These are phyloP conservation scores for Holcopasites calliopsidis DNA, from an alignment of 1,140 invertebrate species.

Conservation along the genomic window DNA sequence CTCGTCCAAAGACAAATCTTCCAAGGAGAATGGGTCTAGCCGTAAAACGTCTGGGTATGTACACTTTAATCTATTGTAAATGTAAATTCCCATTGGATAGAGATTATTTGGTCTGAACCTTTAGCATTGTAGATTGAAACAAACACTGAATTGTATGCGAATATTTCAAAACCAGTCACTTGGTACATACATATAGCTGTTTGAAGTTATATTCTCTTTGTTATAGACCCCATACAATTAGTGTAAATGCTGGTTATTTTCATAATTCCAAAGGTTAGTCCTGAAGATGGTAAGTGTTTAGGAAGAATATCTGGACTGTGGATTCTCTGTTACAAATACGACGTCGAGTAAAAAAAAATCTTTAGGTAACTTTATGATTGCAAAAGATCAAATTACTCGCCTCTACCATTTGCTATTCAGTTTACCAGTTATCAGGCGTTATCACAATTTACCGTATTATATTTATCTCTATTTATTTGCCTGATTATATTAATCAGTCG, in stretches of 20 bases:
- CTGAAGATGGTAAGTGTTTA: conserved; percentile 77
- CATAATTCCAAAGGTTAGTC: conserved; percentile 78
- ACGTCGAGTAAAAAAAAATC: conserved; percentile 13
- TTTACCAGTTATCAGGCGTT: no score
- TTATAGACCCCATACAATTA: conserved; percentile 79
- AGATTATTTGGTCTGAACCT: conserved; percentile 14
- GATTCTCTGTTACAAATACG: conserved; percentile 43
- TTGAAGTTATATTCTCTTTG: conserved; percentile 79
- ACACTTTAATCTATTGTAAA: not conserved
- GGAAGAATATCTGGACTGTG: conserved; percentile 69
- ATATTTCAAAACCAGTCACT: conserved; percentile 25
- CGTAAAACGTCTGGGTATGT: conserved; percentile 81
- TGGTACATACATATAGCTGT: conserved; percentile 60
- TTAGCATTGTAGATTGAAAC: conserved; percentile 21
- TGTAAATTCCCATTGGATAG: not conserved
- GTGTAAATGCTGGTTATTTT: conserved; percentile 79
- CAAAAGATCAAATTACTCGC: no score
- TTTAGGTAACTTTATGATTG: no score
- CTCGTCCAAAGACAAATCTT: conserved; percentile 78
- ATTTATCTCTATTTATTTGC: not conserved
- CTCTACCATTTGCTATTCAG: not conserved
- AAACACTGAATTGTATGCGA: not conserved
- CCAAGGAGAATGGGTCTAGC: conserved; percentile 82
- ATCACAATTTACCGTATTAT: not conserved
- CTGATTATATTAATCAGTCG: not conserved